Conservation (phyloP, 2,113 vertebrate species). For the Podarcis cretensis region DNA sequence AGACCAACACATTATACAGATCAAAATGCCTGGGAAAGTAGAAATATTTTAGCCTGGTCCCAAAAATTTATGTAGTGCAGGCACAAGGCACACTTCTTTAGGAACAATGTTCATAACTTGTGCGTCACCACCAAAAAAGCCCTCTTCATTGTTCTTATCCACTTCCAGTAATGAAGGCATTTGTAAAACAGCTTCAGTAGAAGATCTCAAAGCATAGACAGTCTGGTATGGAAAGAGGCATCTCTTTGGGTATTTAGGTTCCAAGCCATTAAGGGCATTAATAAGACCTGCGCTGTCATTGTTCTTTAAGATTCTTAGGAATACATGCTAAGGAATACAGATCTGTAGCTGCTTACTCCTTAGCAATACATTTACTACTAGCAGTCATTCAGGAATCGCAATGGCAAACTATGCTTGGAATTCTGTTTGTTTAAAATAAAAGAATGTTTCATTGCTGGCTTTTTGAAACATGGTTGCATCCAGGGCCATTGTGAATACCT, state of each 20-base stretch:
- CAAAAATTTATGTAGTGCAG: background rate
- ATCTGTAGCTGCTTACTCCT: background rate
- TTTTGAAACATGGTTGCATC: background rate
- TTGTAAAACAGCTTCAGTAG: background rate
- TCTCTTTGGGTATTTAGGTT: background rate
- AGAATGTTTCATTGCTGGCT: background rate
- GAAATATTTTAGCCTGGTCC: background rate
- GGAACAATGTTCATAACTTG: background rate
- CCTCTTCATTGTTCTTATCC: background rate
- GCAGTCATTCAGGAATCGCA: background rate
- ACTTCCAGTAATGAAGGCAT: background rate
- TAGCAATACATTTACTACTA: slow-evolving; percentile 1
- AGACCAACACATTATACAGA: background rate
- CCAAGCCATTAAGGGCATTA: slow-evolving; percentile 14
- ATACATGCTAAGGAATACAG: slow-evolving; percentile 4
- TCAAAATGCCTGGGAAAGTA: background rate
- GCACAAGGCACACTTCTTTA: background rate
- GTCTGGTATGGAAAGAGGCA: background rate
- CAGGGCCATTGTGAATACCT: slow-evolving; percentile 31
- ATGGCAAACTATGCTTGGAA: background rate
- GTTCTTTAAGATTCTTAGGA: slow-evolving; percentile 20
- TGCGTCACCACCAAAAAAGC: background rate
- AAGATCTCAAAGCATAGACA: background rate
- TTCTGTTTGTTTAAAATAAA: background rate
- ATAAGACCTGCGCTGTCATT: slow-evolving; percentile 31